phyloP scores from a whole-genome alignment of 2,797 vertebrate species.

The Pipistrellus nathusii region DNA sequence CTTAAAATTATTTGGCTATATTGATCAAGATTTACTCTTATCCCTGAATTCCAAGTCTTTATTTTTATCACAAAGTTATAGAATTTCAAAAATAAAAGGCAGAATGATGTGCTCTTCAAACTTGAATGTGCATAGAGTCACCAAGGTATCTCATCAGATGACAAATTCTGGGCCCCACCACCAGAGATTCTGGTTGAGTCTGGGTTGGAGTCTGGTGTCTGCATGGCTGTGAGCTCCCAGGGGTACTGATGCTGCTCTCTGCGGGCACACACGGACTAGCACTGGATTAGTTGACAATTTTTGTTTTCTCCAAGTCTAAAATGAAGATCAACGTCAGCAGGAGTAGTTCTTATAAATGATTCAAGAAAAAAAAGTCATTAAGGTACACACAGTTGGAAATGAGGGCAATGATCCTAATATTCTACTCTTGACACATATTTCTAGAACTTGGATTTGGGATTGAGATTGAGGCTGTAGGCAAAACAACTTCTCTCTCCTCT shows the following conservation, averaged over 20 bases:
- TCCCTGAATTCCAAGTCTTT: background rate
- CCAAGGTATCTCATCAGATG: background rate
- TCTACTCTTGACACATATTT: background rate
- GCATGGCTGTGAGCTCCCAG: background rate
- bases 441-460: background rate
- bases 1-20: background rate
- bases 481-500: background rate
- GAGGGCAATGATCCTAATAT: background rate
- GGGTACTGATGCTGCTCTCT: background rate
- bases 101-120: constrained; percentile 13
- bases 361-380: background rate
- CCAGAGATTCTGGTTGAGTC: background rate
- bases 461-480: background rate
- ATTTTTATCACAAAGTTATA: background rate
- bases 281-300: background rate
- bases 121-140: background rate
- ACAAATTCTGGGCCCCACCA: background rate
- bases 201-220: background rate
- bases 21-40: background rate
- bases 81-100: background rate
- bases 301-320: constrained; percentile 8
- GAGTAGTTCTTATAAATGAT: background rate
- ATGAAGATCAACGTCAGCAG: background rate
- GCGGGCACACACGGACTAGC: background rate
- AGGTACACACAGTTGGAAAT: background rate